phyloP scores from a whole-genome alignment of 2,888 invertebrate species.

The Brachypterus glaber region DNA sequence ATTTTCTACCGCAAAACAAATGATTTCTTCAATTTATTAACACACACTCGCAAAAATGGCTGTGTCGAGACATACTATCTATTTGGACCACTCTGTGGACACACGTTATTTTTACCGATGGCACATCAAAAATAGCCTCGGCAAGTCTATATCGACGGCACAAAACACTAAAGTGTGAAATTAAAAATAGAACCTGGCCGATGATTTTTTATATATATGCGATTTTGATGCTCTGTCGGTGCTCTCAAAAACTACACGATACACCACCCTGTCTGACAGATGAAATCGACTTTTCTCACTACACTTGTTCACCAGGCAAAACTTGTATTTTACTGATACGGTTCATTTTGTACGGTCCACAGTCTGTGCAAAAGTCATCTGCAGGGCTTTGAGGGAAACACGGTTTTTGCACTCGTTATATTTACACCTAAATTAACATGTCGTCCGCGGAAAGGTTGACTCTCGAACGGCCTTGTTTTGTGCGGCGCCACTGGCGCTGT shows the following conservation, averaged over 20 bases:
- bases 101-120: conserved; percentile 40
- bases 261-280: conserved; percentile 35
- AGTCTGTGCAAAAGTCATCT: too few species aligned
- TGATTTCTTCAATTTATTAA: too few species aligned
- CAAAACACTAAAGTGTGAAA: conserved; percentile 37
- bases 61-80: conserved; percentile 35
- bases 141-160: conserved; percentile 38
- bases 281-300: conserved; percentile 32
- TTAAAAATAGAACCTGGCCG: conserved; percentile 41
- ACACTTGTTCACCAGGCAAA: too few species aligned
- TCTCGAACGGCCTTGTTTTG: conserved; percentile 18
- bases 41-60: conserved; percentile 32
- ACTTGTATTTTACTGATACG: conserved; percentile 11
- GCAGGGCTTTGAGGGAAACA: too few species aligned
- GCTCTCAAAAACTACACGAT: conserved; percentile 40
- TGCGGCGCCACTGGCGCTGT: conserved; percentile 28
- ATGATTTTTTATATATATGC: conserved; percentile 31
- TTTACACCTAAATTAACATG: too few species aligned
- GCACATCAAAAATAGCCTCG: conserved; percentile 39
- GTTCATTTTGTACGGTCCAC: background rate
- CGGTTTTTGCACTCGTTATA: too few species aligned
- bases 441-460: too few species aligned
- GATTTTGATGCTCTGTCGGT: conserved; percentile 37
- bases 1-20: too few species aligned
- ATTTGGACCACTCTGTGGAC: conserved; percentile 30